These are phyloP conservation scores for Drosophila aldrichi DNA, from an alignment of 2,888 invertebrate species.

Conservation along the genomic window DNA sequence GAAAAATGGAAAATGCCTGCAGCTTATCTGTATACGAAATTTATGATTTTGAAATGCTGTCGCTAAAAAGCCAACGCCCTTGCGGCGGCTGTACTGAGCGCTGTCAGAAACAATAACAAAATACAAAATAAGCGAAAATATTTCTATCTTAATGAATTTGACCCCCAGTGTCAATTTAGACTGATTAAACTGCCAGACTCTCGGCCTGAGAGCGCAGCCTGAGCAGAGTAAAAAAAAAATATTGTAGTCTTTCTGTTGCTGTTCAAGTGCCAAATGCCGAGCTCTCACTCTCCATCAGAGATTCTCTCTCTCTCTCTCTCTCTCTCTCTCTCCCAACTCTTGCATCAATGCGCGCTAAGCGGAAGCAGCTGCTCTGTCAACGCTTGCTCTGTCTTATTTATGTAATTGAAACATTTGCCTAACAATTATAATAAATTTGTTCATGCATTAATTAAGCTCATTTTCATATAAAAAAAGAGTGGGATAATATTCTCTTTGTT, in stretches of 20 bases:
- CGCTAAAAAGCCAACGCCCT: conserved; percentile 53
- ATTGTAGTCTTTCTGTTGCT: conserved; percentile 12
- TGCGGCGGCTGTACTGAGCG: conserved; percentile 30
- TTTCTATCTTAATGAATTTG: conserved; percentile 83
- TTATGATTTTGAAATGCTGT: conserved; percentile 30
- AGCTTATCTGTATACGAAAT: conserved; percentile 59
- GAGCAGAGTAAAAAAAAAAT: conserved; percentile 13
- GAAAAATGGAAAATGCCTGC: conserved; percentile 35
- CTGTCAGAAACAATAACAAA: conserved; percentile 58
- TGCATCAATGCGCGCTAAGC: conserved; percentile 11
- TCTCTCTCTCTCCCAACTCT: conserved; percentile 3
- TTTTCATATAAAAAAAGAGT: not conserved
- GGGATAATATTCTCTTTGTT: not conserved
- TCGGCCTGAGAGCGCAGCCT: conserved; percentile 16
- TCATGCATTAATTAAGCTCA: conserved; percentile 11
- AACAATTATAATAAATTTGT: conserved; percentile 53
- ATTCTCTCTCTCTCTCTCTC: not conserved
- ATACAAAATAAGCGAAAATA: conserved; percentile 65
- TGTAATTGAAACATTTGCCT: conserved; percentile 65
- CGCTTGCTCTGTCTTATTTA: conserved; percentile 34
- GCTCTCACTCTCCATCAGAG: not conserved
- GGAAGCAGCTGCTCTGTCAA: conserved; percentile 37
- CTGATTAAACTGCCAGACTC: conserved; percentile 82
- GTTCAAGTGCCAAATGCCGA: conserved; percentile 17
- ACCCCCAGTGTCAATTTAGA: conserved; percentile 84